Evolutionary conservation across 37 sponge, comb jelly and placozoan species (phyloP).

Genomic region (Lycopodina hypogea): DNA sequence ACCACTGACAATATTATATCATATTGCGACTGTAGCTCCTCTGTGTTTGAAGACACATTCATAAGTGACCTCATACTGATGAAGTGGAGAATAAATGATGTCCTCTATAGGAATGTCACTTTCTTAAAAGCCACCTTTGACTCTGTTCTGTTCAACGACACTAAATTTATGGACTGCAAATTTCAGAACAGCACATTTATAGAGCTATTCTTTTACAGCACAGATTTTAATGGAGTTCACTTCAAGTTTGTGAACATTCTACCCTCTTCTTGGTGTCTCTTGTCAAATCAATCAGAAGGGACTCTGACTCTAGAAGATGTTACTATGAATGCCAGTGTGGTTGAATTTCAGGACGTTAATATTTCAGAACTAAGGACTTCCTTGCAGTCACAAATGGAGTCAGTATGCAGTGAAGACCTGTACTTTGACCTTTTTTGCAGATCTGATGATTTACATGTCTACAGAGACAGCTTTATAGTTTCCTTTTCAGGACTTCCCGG

Average conservation of each 20-base stretch:
- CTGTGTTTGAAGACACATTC: constrained; percentile 6
- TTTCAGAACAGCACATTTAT: constrained; percentile 7
- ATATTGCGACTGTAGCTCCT: constrained; percentile 29
- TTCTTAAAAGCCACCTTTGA: constrained; percentile 14
- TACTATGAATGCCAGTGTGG: background rate
- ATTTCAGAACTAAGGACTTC: background rate
- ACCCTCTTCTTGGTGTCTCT: background rate
- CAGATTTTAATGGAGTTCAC: background rate
- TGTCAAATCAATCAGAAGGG: too few relatives aligned
- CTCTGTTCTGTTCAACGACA: background rate
- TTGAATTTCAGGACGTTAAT: background rate
- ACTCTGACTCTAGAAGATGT: background rate
- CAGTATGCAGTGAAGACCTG: too few relatives aligned
- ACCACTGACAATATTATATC: background rate
- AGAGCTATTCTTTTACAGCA: background rate
- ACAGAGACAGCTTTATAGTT: constrained; percentile 46
- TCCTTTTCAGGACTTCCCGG: constrained; percentile 56
- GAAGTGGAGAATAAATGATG: constrained; percentile 3
- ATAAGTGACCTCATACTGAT: background rate
- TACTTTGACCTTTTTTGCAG: too few relatives aligned
- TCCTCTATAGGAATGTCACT: constrained; percentile 11
- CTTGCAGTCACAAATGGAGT: too few relatives aligned
- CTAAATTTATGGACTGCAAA: background rate
- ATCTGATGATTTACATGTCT: constrained; percentile 6
- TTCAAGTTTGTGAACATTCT: background rate